phyloP scores from a whole-genome alignment of 2,888 invertebrate species.

The Perizoma flavofasciatum region DNA sequence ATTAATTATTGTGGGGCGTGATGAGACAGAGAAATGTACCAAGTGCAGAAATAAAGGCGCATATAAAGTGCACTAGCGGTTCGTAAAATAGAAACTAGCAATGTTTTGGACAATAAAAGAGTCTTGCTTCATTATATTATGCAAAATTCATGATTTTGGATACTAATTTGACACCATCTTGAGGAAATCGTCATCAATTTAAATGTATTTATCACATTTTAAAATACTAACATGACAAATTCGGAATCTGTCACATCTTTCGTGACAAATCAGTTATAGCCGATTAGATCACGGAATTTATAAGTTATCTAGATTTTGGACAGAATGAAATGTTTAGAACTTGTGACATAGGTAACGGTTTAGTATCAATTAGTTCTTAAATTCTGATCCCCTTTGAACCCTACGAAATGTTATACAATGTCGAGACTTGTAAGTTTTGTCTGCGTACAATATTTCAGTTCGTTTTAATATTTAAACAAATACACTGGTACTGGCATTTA shows the following conservation, averaged over 20 bases:
- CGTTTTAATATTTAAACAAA: too few relatives aligned
- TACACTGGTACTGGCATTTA: too few relatives aligned
- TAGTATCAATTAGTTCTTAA: too few relatives aligned
- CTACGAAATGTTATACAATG: too few relatives aligned
- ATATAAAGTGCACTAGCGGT: background rate
- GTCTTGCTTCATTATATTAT: too few relatives aligned
- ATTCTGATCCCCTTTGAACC: too few relatives aligned
- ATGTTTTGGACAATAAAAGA: too few relatives aligned
- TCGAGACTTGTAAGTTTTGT: too few relatives aligned
- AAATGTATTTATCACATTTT: constrained; percentile 30
- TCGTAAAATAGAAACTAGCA: too few relatives aligned
- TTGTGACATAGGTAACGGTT: too few relatives aligned
- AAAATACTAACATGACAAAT: constrained; percentile 7
- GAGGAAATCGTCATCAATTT: constrained; percentile 16
- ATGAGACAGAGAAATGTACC: constrained; percentile 27
- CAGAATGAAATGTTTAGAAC: background rate
- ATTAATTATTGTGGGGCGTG: constrained; percentile 29
- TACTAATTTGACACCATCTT: background rate
- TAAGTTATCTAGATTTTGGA: background rate
- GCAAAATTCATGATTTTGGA: too few relatives aligned
- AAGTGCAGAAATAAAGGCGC: constrained; percentile 14
- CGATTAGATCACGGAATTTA: background rate
- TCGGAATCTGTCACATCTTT: constrained; percentile 15
- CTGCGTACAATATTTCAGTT: too few relatives aligned
- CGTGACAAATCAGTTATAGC: constrained; percentile 21